Base-by-base conservation (phyloP, 2,888 invertebrate genomes). In the Metacarcinus magister region DNA sequence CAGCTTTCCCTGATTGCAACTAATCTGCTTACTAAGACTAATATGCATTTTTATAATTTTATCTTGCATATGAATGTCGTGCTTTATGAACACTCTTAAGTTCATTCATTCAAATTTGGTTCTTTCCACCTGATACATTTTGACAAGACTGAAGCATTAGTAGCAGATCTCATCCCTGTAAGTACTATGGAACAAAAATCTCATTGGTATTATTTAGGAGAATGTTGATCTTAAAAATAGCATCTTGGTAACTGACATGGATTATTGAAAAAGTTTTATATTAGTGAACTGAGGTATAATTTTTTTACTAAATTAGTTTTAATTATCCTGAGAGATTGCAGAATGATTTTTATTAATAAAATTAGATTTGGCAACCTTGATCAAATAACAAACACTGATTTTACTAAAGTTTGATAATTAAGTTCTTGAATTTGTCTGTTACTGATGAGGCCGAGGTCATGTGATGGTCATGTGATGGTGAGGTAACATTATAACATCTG, bases 261-360 rank as follows among this genome's bases (percentile, higher is more conserved):
- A 96, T 82, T 93, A 91, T 90, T 43, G 39, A 82, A 92, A 92
- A 90, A 90, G 89, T 95, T 92, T 95, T 90, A 60, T 43, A 95
- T 92, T 92, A 87, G 87, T 82, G 82, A 39, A 39, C 44, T 48
- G 67, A 96, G 54, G 75, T n/a, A 67, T 43, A 87, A 23, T 93
- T 93, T 95, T 90, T 95, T 28, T 95, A 96, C 96, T 95, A 96
- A 96, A 95, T 96, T 96, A 95, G 96, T 67, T 93, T 82, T 96
- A 96, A 93, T 95, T 43, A 75, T 60, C 89, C 93, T 93, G 96
- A 92, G 87, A 75, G 92, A 92, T 92, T 95, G 95, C 43, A 75
- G 93, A 93, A 60, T 94, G 89, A 90, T 94, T 94, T 94, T 94
- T 90, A 54, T 60, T 82, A 95, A 89, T 95, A 93, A 93, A 95